phyloP scores from a whole-genome alignment of 2,113 vertebrate species.

The Aix galericulata region DNA sequence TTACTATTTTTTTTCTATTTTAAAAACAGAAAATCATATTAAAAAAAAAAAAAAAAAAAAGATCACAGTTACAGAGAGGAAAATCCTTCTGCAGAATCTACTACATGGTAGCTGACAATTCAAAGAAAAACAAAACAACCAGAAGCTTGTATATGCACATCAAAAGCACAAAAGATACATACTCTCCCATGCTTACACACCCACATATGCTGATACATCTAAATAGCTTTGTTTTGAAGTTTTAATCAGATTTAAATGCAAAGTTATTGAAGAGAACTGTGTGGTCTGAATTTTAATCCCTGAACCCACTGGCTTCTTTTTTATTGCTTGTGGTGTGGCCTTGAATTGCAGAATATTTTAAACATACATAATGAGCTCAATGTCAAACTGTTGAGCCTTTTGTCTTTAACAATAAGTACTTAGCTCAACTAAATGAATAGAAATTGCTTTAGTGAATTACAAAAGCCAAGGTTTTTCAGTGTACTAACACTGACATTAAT shows the following conservation, averaged over 20 bases:
- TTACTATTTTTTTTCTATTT: background rate
- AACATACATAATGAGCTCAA: conserved; percentile 91
- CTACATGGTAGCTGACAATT: background rate
- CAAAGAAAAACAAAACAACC: background rate
- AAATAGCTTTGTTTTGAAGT: conserved; percentile 70
- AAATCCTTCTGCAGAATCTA: background rate
- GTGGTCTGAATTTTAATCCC: conserved; percentile 82
- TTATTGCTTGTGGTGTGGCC: conserved; percentile 82
- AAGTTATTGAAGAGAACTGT: conserved; percentile 59
- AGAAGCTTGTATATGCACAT: background rate
- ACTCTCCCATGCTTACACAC: conserved; percentile 6
- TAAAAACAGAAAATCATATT: background rate
- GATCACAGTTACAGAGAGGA: background rate
- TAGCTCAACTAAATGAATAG: conserved; percentile 91
- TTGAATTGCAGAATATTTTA: conserved; percentile 91
- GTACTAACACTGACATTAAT: conserved; percentile 66
- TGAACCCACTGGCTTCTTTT: conserved; percentile 71
- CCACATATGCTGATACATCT: conserved; percentile 3
- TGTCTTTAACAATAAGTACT: conserved; percentile 92
- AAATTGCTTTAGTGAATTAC: conserved; percentile 93
- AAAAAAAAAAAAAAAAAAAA: background rate
- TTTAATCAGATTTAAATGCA: conserved; percentile 71
- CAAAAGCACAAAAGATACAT: conserved; percentile 3
- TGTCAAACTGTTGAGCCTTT: conserved; percentile 87
- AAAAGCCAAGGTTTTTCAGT: conserved; percentile 79